These are phyloP conservation scores for Athalia rosae DNA, from an alignment of 2,888 invertebrate genomes.

Conservation along the genomic window DNA sequence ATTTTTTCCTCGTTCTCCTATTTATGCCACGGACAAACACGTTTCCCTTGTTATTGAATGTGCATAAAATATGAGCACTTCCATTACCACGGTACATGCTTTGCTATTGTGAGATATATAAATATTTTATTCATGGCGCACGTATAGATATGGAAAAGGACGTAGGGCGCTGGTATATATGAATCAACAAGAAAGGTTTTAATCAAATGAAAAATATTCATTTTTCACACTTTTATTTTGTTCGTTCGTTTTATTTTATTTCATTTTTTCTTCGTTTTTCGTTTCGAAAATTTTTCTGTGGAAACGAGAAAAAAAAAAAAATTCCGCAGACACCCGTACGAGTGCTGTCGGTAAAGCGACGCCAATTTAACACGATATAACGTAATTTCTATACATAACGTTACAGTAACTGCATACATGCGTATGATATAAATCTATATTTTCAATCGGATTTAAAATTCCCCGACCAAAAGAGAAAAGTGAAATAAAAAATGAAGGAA, in stretches of 20 bases:
- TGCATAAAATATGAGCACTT: constrained; percentile 39
- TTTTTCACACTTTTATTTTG: neutral
- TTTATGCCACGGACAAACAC: constrained; percentile 21
- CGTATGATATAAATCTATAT: too few species aligned
- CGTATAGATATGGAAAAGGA: constrained; percentile 11
- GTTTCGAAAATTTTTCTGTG: too few species aligned
- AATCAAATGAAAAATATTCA: constrained; percentile 37
- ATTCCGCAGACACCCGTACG: too few species aligned
- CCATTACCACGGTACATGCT: constrained; percentile 16
- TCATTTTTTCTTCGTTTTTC: neutral
- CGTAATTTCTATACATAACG: too few species aligned
- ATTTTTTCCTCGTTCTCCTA: neutral
- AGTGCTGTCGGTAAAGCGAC: too few species aligned
- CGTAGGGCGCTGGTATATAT: neutral
- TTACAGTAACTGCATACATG: too few species aligned
- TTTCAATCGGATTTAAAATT: too few species aligned
- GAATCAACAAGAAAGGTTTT: constrained; percentile 24
- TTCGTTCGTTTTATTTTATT: neutral
- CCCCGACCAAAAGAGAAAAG: too few species aligned
- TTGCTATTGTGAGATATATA: neutral
- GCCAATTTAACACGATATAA: too few species aligned
- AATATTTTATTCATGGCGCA: constrained; percentile 27
- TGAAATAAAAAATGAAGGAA: too few species aligned
- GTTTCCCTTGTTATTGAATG: constrained; percentile 42
- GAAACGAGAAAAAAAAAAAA: too few species aligned